Conservation (phyloP, 2,113 vertebrate genomes). For the Hiodon tergisus region DNA sequence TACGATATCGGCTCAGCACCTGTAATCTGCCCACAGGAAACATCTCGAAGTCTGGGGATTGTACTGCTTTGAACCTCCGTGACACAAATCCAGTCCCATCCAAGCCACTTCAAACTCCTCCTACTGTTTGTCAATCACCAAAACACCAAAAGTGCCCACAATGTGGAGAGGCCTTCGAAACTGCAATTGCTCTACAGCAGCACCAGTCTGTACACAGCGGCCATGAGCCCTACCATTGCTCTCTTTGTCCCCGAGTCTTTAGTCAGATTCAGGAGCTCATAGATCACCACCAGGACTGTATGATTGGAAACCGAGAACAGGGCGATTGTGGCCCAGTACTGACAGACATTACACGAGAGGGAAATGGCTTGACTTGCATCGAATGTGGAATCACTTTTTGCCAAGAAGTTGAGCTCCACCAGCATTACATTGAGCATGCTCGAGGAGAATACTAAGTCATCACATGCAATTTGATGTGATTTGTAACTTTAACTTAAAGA, state of each 20-base stretch:
- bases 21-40: slow-evolving; percentile 36
- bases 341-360: slow-evolving; percentile 28
- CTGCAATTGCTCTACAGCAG: slow-evolving; percentile 42
- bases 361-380: slow-evolving; percentile 45
- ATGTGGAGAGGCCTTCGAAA: slow-evolving; percentile 54
- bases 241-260: slow-evolving; percentile 53
- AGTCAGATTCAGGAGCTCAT: slow-evolving; percentile 52
- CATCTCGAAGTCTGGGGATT: slow-evolving; percentile 21
- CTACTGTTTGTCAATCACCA: slow-evolving; percentile 21
- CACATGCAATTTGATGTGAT: too few relatives aligned
- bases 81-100: slow-evolving; percentile 15
- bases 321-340: slow-evolving; percentile 20
- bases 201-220: slow-evolving; percentile 44
- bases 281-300: slow-evolving; percentile 57
- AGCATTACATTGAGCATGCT: slow-evolving; percentile 55
- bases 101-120: background rate
- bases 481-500: too few relatives aligned
- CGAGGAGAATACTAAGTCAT: slow-evolving; percentile 26
- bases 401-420: slow-evolving; percentile 54
- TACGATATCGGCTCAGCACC: slow-evolving; percentile 57
- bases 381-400: slow-evolving; percentile 59
- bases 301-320: slow-evolving; percentile 28
- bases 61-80: slow-evolving; percentile 8
- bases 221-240: slow-evolving; percentile 46
- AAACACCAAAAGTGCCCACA: slow-evolving; percentile 50